These are phyloP conservation scores for Cossypha heuglini DNA, from an alignment of 2,797 vertebrate species.

Conservation along the genomic window DNA sequence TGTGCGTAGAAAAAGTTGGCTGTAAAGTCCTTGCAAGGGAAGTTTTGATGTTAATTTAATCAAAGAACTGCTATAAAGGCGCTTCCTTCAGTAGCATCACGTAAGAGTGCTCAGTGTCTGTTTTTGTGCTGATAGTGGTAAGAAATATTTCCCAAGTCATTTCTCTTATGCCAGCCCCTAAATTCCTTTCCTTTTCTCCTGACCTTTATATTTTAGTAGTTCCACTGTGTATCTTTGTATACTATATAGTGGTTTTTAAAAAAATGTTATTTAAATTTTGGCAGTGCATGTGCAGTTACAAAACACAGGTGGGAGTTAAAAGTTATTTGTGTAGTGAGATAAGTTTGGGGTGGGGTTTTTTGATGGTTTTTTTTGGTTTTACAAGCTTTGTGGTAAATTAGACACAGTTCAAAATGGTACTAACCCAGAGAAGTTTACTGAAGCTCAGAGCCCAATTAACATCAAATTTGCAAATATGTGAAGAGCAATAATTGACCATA, in stretches of 20 bases:
- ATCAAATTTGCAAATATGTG: background rate
- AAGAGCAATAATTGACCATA: background rate
- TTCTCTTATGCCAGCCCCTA: background rate
- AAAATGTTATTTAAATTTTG: background rate
- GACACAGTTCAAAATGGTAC: background rate
- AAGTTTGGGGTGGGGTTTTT: background rate
- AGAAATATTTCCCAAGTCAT: background rate
- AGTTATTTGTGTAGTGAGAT: background rate
- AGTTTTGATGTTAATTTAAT: background rate
- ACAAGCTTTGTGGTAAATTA: background rate
- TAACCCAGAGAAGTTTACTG: background rate
- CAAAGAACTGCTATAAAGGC: background rate
- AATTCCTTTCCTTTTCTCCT: background rate
- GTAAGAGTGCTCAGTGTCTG: background rate
- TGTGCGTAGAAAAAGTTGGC: background rate
- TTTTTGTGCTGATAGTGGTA: background rate
- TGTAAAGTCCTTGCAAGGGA: background rate
- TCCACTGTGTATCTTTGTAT: background rate
- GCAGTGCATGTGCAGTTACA: background rate
- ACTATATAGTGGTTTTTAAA: background rate
- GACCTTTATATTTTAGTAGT: background rate
- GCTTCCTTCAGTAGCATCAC: background rate
- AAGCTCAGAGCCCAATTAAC: background rate
- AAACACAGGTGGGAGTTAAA: background rate
- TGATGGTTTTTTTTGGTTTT: rapidly evolving